Evolutionary conservation across 2,797 vertebrate species (phyloP).

Genomic region (Arctocebus calabarensis): DNA sequence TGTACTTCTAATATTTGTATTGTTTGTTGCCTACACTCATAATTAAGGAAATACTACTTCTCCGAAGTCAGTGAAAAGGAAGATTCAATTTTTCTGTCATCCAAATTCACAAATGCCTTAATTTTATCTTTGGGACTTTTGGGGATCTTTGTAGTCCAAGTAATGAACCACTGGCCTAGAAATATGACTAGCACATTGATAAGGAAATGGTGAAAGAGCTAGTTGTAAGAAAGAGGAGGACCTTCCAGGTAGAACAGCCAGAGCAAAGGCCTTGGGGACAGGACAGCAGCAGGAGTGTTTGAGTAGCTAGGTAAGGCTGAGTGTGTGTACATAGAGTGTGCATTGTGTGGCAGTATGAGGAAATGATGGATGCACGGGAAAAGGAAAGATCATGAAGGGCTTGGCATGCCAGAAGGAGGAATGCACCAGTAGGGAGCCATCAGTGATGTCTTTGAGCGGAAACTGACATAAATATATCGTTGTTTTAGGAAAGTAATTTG

Average conservation of each 20-base stretch:
- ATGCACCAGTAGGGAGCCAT: not conserved
- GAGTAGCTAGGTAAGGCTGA: not conserved
- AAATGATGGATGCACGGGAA: not conserved
- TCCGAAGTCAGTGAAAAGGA: constrained; percentile 54
- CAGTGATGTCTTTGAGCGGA: constrained; percentile 30
- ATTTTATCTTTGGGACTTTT: constrained; percentile 37
- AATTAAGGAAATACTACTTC: not conserved
- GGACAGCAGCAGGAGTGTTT: not conserved
- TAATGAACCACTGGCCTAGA: not conserved
- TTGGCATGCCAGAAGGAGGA: not conserved
- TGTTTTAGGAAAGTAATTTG: constrained; percentile 71
- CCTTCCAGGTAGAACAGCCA: not conserved
- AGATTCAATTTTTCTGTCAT: constrained; percentile 35
- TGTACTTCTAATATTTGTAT: not conserved
- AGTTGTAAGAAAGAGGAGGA: not conserved
- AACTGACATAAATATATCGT: constrained; percentile 16
- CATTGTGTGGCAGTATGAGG: not conserved
- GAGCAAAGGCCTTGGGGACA: not conserved
- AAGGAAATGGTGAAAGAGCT: not conserved
- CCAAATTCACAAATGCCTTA: not conserved
- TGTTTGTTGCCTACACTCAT: not conserved
- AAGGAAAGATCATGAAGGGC: not conserved
- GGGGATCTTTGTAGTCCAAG: not conserved
- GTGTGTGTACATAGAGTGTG: not conserved
- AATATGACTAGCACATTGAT: not conserved